phyloP scores from a whole-genome alignment of 2,113 vertebrate species.

The Grammomys dolichurus region DNA sequence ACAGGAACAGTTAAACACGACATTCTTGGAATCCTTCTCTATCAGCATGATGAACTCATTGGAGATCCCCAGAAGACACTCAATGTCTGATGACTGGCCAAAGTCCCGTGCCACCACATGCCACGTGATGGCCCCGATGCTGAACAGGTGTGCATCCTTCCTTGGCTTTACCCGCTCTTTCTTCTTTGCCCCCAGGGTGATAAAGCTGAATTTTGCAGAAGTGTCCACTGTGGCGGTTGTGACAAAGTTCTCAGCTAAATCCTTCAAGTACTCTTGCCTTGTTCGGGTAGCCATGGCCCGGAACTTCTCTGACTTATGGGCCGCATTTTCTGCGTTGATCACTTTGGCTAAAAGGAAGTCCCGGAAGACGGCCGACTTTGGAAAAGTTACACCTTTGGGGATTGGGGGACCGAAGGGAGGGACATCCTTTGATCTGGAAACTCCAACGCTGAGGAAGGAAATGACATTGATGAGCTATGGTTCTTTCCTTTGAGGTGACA shows the following conservation, averaged over 20 bases:
- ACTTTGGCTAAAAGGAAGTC: conserved; percentile 99
- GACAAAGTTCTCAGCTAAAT: conserved; percentile 97
- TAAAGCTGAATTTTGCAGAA: conserved; percentile 97
- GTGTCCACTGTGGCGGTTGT: conserved; percentile 95
- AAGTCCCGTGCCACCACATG: conserved; percentile 95
- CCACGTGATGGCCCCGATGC: conserved; percentile 96
- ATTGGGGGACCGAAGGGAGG: conserved; percentile 97
- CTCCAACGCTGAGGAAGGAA: conserved; percentile 92
- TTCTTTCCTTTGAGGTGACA: neutral
- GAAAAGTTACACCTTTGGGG: conserved; percentile 98
- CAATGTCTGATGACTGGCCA: conserved; percentile 93
- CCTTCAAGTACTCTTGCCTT: conserved; percentile 97
- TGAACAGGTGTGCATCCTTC: conserved; percentile 94
- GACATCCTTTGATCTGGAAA: conserved; percentile 98
- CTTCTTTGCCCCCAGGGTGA: conserved; percentile 96
- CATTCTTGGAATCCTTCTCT: conserved; percentile 96
- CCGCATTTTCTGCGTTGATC: conserved; percentile 98
- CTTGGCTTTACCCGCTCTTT: conserved; percentile 95
- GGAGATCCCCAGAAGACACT: conserved; percentile 96
- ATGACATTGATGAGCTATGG: neutral
- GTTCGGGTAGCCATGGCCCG: conserved; percentile 98
- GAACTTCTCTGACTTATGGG: conserved; percentile 98
- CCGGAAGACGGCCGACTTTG: conserved; percentile 98
- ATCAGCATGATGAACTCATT: conserved; percentile 98
- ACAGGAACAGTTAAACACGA: conserved; percentile 98